Conservation (phyloP, 2,113 vertebrate genomes). For the Callospermophilus lateralis region DNA sequence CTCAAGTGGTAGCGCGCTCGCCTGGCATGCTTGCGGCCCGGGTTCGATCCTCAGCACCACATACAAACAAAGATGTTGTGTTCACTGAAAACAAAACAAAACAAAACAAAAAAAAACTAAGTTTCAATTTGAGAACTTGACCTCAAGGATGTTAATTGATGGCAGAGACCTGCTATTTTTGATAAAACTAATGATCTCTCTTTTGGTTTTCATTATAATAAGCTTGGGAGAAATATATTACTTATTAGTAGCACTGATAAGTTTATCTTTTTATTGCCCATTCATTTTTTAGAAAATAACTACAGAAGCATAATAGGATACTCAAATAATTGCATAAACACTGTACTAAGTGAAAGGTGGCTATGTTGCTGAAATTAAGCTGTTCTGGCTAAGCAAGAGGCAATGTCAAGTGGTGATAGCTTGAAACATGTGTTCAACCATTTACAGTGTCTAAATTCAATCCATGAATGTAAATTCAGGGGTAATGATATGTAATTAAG, state of each 20-base stretch:
- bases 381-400: not conserved
- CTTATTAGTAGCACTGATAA: not conserved
- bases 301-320: not conserved
- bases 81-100: too few relatives aligned
- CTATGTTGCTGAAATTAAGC: not conserved
- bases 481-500: not conserved
- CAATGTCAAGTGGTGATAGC: not conserved
- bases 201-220: constrained; percentile 55
- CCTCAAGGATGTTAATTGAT: not conserved
- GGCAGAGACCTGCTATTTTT: constrained; percentile 11
- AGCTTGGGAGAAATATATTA: not conserved
- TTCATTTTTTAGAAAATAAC: constrained; percentile 37
- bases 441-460: not conserved
- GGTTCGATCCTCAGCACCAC: too few relatives aligned
- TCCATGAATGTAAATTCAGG: not conserved
- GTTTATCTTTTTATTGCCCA: not conserved
- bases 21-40: too few relatives aligned
- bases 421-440: not conserved
- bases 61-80: too few relatives aligned
- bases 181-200: not conserved
- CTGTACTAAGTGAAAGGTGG: not conserved
- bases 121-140: not conserved
- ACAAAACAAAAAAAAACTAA: too few relatives aligned
- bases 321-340: not conserved
- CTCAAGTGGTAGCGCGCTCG: too few relatives aligned